A percentile compares a stretch with the other conserved stretches of the same genome.
These are phyloP conservation scores for Psittacula derbiana DNA, from an alignment of 2,797 vertebrate species.

Conservation along the genomic window DNA sequence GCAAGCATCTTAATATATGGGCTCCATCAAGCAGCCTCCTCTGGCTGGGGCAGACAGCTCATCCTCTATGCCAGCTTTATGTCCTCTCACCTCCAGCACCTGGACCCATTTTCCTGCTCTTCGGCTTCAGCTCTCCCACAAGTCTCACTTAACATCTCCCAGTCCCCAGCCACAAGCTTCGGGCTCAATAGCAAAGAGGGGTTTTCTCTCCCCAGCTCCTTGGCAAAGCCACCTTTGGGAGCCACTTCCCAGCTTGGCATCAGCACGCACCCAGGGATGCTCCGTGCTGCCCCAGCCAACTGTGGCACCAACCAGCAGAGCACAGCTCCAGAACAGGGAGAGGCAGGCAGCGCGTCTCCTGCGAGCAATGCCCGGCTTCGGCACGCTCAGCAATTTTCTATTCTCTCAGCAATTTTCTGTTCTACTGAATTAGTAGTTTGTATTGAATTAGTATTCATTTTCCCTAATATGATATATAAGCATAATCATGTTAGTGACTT, in stretches of 20 bases:
- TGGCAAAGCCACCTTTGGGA: background rate
- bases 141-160: background rate
- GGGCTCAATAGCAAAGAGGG: fast-evolving
- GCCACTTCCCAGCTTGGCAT: fast-evolving
- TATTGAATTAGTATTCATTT: slow-evolving; percentile 81
- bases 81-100: background rate
- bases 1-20: fast-evolving
- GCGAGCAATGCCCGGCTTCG: background rate
- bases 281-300: fast-evolving
- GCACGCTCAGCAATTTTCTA: slow-evolving; percentile 60
- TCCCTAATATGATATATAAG: slow-evolving; percentile 79
- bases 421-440: slow-evolving; percentile 75
- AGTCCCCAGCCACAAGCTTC: fast-evolving
- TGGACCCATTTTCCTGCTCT: background rate
- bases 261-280: background rate
- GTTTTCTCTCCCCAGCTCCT: background rate
- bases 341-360: background rate
- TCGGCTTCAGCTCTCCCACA: background rate
- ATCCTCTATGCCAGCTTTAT: background rate
- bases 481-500: slow-evolving; percentile 78
- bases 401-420: slow-evolving; percentile 76
- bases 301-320: background rate
- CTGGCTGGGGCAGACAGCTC: background rate
- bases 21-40: background rate
- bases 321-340: background rate